phyloP scores from a whole-genome alignment of 2,797 vertebrate genomes.

The Podargus strigoides region DNA sequence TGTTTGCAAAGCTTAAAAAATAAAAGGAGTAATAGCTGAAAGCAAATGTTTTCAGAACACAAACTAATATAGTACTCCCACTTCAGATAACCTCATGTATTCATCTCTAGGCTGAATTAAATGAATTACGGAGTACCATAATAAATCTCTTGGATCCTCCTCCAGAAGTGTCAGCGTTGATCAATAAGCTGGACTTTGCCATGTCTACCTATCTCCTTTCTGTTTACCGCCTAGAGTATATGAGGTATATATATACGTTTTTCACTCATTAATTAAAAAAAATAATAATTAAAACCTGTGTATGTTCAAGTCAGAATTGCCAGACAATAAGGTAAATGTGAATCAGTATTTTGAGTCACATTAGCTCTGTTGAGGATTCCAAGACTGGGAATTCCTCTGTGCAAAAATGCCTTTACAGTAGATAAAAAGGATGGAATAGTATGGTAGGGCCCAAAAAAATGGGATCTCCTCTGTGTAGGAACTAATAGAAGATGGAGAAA shows the following conservation, averaged over 20 bases:
- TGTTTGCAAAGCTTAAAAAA: not conserved
- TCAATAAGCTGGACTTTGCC: conserved; percentile 96
- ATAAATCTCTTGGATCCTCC: conserved; percentile 92
- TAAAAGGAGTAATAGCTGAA: not conserved
- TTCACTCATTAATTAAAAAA: not conserved
- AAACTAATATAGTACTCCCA: not conserved
- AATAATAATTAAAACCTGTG: too few relatives aligned
- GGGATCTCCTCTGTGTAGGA: not conserved
- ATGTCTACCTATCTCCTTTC: conserved; percentile 97
- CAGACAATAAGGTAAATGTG: not conserved
- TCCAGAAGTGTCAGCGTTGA: conserved; percentile 88
- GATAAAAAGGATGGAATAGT: not conserved
- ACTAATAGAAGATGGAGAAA: not conserved
- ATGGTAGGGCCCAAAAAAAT: not conserved
- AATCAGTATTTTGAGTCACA: not conserved
- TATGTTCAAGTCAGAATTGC: not conserved
- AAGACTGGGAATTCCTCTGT: not conserved
- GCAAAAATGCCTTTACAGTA: not conserved
- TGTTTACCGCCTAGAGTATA: conserved; percentile 94
- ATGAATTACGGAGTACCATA: conserved; percentile 90
- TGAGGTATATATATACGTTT: conserved; percentile 78
- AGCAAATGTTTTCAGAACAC: not conserved
- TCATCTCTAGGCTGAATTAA: conserved; percentile 85
- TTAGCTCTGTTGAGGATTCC: not conserved
- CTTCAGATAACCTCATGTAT: not conserved